Conservation (phyloP, 2,888 invertebrate genomes). For the Miltochrista miniata region DNA sequence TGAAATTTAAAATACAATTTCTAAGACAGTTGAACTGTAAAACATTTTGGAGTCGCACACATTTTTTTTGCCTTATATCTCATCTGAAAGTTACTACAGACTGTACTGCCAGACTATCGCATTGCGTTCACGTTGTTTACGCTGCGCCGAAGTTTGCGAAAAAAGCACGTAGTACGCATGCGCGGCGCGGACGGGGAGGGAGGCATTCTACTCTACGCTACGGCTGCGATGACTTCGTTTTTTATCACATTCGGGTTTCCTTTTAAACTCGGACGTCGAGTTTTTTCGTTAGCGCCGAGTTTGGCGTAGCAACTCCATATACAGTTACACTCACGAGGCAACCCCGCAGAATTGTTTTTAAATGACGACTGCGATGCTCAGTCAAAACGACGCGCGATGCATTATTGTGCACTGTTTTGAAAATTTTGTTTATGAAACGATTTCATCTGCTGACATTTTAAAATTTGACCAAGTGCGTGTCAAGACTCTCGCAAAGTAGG, state of each 20-base stretch:
- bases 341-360: slow-evolving; percentile 80
- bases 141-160: slow-evolving; percentile 41
- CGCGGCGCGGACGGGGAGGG: slow-evolving; percentile 42
- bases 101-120: slow-evolving; percentile 41
- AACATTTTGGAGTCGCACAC: too few relatives aligned
- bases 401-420: slow-evolving; percentile 31
- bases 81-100: slow-evolving; percentile 17
- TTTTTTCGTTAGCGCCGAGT: slow-evolving; percentile 75
- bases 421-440: background rate
- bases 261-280: slow-evolving; percentile 65
- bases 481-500: too few relatives aligned
- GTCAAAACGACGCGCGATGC: slow-evolving; percentile 36
- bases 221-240: slow-evolving; percentile 53
- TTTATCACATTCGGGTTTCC: slow-evolving; percentile 70
- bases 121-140: slow-evolving; percentile 47
- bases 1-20: too few relatives aligned
- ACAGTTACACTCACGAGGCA: slow-evolving; percentile 78
- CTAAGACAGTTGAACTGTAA: too few relatives aligned
- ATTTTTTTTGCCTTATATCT: too few relatives aligned
- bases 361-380: slow-evolving; percentile 62
- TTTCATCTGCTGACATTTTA: too few relatives aligned
- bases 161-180: slow-evolving; percentile 70
- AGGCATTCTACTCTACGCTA: slow-evolving; percentile 66
- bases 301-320: slow-evolving; percentile 77
- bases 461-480: too few relatives aligned